Base-by-base conservation (phyloP, 2,888 invertebrate genomes). In the Parasteatoda lunata region DNA sequence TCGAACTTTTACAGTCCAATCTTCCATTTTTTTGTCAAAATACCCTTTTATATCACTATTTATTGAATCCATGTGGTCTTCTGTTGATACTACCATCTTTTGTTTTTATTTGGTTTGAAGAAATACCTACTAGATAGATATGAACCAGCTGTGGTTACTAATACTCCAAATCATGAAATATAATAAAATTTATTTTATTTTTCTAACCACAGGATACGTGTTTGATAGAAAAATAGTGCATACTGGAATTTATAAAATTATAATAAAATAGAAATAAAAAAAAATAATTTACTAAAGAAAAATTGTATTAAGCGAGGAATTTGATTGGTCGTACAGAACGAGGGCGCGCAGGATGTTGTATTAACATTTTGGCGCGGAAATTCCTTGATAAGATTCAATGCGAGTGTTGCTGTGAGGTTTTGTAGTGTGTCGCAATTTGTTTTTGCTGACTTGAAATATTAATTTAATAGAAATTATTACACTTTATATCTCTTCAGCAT, bases 1-100 rank as follows among this genome's bases (percentile, higher is more conserved):
- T 45, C 52, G 48, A 48, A 83, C 48, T 52, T 83, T 83, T n/a
- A 83, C 79, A 59, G 72, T 72, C 47, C 66, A 66, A 13, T 81
- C n/a, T 59, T 59, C 59, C 59, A 59, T 59, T 8, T 6, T 59
- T 7, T 30, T 30, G 30, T 59, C 59, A 0, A n/a, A 13, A 59
- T 59, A 13, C n/a, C n/a, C 59, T 13, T n/a, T 59, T 7, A 13
- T 59, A 59, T 59, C 59, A 8, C 9, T 7, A 6, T 59, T n/a
- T 30, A 30, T 30, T 13, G 3, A 59, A 59, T 9, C 59, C 59
- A 59, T 59, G 59, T 59, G 59, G 59, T 59, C n/a, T 13, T 59
- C 7, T 13, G 59, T 7, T 13, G 9, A 9, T n/a, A 59, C 59
- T 6, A 59, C 59, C 59, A 59, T 3, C 9, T 13, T 59, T 59